Evolutionary conservation across 2,113 vertebrate species (phyloP), one percentile per base, ranked within the genome.

Genomic region (Telmatochromis sp.): DNA sequence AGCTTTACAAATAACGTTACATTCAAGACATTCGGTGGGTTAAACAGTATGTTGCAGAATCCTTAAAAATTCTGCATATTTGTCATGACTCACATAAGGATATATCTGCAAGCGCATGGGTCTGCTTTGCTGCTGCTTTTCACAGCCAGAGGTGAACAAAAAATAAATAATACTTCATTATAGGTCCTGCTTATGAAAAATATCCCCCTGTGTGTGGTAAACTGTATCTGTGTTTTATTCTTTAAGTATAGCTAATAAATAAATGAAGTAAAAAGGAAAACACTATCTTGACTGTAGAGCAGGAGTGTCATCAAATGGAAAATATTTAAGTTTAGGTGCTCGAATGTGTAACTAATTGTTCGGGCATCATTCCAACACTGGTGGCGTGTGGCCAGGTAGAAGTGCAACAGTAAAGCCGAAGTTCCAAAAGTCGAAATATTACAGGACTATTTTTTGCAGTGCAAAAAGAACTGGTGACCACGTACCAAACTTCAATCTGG

Each of bases 11-110:
- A 81, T 35, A 42, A 65, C 53, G 13, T 79, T 91, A 94, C 93
- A 94, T 94, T 95, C 95, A 92, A 80, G 51, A 93, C 73, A 87
- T 88, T 86, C 55, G 82, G 92, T 90, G 93, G 90, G 86, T 80
- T 73, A 63, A 35, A 82, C 83, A 81, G 86, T 53, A 80, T 45
- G 55, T 80, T 9, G 75, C 17, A 68, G 35, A 54, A 50, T 19
- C 26, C 19, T 50, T 75, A 19, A 50, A 63, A 75, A 19, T 31
- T 75, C 14, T 75, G 14, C 71, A 14, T 19, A 73, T 86, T 40
- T 60, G 53, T 13, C 45, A 33, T n/a, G 51, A 40, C 51, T 86
- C 51, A 42, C 35, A 51, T 35, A 42, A 68, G 78, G 71, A 68
- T 9, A 35, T 7, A 58, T 51, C 79, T 80, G 33, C 6, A 19